Evolutionary conservation across 2,113 vertebrate genomes (phyloP), one percentile per base, ranked within the genome.

Genomic region (Aix galericulata): DNA sequence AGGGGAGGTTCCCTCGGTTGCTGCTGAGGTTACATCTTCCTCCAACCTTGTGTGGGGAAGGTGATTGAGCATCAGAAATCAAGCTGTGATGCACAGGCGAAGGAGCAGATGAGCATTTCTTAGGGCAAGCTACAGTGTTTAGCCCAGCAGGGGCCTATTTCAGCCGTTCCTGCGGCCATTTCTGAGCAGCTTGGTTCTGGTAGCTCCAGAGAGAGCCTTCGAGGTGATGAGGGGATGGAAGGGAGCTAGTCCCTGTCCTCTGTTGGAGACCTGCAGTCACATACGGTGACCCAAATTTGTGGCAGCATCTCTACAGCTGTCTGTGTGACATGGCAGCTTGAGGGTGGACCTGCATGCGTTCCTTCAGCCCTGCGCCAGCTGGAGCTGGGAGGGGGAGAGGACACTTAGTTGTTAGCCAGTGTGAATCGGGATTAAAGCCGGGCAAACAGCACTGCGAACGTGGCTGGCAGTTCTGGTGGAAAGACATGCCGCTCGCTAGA

Each of bases 361-460:
- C 62, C 62, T 79, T 64, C 72, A 53, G 85, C 13, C 36, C 46
- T 63, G 72, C 32, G 62, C 48, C 59, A n/a, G 74, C 9, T 93
- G 77, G 66, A 66, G 62, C n/a, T 84, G 80, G 55, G 76, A 90
- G 44, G 58, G 71, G 68, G 82, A 66, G 58, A 53, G 62, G 88
- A 44, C 42, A 56, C 38, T 80, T 80, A 74, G 82, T 48, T 27
- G 46, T 74, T 88, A 85, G 84, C 86, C 93, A 67, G 71, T 50
- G 79, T 83, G 89, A 88, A 59, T 85, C 67, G 63, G 67, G 89
- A 38, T 32, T 38, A 81, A 62, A 86, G 90, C 73, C 1, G 13
- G 84, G 84, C 89, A 93, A 91, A 86, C 83, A 91, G 93, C 93
- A 84, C 94, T 93, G 82, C 91, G 86, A 91, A 64, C 88, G 94